A percentile compares a stretch with the other conserved stretches of the same genome.
phyloP scores from a whole-genome alignment of 2,888 invertebrate species.

The Luperina testacea region DNA sequence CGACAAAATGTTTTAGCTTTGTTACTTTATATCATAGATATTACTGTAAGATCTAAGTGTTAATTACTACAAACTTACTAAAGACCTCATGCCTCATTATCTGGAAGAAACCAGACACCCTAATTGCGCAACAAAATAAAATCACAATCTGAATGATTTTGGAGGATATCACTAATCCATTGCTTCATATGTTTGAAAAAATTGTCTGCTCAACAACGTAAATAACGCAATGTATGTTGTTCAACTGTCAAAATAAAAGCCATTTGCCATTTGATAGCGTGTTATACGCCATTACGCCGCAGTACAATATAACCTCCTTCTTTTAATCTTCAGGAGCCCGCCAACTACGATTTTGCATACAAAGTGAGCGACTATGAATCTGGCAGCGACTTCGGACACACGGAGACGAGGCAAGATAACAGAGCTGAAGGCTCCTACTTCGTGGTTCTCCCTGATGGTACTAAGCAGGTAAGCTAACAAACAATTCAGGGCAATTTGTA shows the following conservation, averaged over 20 bases:
- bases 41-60: not conserved
- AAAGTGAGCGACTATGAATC: slow-evolving; percentile 91
- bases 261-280: not conserved
- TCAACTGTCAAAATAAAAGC: not conserved
- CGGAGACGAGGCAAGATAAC: slow-evolving; percentile 91
- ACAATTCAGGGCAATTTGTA: not conserved
- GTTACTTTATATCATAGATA: not conserved
- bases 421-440: slow-evolving; percentile 91
- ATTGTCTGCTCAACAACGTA: not conserved
- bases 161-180: not conserved
- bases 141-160: not conserved
- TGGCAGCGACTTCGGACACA: slow-evolving; percentile 92
- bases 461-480: slow-evolving; percentile 88
- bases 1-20: no score
- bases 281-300: no score
- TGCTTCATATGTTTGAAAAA: not conserved
- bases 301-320: not conserved
- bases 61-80: not conserved
- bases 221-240: not conserved
- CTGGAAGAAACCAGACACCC: not conserved
- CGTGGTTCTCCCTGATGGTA: slow-evolving; percentile 92
- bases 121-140: no score
- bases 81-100: not conserved
- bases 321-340: slow-evolving; percentile 88
- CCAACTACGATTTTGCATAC: slow-evolving; percentile 92